Evolutionary conservation across 92 coral and sea anemone species (phyloP).

Genomic region (Paramuricea clavata): DNA sequence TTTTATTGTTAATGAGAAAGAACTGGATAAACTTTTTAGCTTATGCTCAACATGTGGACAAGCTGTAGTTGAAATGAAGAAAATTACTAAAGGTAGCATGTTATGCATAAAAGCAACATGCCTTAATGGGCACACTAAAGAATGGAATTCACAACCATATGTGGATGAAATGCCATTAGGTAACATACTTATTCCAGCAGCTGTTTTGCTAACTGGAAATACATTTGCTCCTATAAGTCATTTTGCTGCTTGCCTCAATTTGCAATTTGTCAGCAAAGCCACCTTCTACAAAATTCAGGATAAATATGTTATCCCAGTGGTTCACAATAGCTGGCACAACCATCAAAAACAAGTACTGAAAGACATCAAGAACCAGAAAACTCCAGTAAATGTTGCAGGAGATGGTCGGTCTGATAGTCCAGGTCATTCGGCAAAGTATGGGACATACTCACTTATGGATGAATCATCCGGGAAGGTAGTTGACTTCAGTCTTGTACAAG

Average conservation of each 20-base stretch:
- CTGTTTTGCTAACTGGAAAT: neutral
- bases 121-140: neutral
- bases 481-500: conserved; percentile 39
- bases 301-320: neutral
- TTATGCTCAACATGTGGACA: neutral
- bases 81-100: neutral
- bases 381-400: neutral
- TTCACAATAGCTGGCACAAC: neutral
- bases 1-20: neutral
- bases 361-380: neutral
- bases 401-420: conserved; percentile 10
- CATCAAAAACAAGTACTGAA: too few species aligned
- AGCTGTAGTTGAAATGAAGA: neutral
- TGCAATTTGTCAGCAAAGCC: neutral
- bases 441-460: conserved; percentile 44
- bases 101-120: neutral
- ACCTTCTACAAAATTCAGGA: neutral
- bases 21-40: neutral
- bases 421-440: conserved; percentile 42
- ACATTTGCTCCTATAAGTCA: neutral
- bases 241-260: neutral
- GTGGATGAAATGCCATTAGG: neutral
- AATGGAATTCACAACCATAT: neutral
- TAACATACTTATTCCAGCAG: neutral
- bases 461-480: conserved; percentile 35